A percentile compares a stretch with the other conserved stretches of the same genome.
Evolutionary conservation across 2,888 invertebrate species (phyloP).

Genomic region (Podabrus alpinus): DNA sequence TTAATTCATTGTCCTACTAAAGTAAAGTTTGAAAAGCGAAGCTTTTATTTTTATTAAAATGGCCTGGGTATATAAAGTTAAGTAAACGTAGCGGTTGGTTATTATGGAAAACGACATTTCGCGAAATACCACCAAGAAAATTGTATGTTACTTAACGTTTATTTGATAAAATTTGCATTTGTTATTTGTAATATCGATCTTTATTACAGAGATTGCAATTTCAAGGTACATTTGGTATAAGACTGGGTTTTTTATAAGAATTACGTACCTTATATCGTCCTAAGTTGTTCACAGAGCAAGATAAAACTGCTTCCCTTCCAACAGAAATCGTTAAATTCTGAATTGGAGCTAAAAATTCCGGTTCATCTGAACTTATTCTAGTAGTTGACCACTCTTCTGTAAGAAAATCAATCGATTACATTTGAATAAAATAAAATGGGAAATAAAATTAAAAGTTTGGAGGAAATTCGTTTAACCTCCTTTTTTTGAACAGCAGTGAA

Average conservation of each 20-base stretch:
- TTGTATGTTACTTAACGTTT: neutral
- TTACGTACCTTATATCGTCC: slow-evolving; percentile 65
- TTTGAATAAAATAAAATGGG: slow-evolving; percentile 16
- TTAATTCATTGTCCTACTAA: neutral
- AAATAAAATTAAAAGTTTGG: neutral
- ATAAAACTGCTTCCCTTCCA: slow-evolving; percentile 66
- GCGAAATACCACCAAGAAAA: neutral
- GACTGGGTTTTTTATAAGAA: neutral
- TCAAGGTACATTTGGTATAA: neutral
- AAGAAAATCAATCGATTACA: slow-evolving; percentile 42
- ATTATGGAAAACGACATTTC: neutral
- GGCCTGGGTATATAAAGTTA: neutral
- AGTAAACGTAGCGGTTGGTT: neutral
- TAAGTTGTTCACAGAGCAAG: slow-evolving; percentile 67
- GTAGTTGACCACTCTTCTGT: slow-evolving; percentile 65
- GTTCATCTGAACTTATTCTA: slow-evolving; percentile 62
- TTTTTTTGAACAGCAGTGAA: neutral
- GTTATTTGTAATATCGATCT: neutral
- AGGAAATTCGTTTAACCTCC: neutral
- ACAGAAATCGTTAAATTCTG: slow-evolving; percentile 67
- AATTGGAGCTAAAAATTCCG: slow-evolving; percentile 65
- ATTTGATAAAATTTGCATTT: neutral
- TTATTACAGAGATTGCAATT: neutral
- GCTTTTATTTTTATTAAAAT: neutral
- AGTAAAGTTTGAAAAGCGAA: neutral